Evolutionary conservation across 2,797 vertebrate genomes (phyloP).

Genomic region (Sebastes paucispinis): DNA sequence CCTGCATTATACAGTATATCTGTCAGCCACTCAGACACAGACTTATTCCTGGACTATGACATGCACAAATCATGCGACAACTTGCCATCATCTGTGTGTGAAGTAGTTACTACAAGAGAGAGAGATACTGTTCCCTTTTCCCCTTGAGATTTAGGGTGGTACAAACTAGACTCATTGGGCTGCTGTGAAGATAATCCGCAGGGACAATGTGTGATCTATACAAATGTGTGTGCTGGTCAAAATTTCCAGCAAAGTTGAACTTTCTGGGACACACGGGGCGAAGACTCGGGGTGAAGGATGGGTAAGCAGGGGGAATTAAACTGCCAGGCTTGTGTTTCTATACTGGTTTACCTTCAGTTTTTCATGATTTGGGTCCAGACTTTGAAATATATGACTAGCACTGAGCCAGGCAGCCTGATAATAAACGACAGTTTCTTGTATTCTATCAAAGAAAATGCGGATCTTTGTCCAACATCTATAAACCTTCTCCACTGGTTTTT

Average conservation of each 20-base stretch:
- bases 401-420: not conserved
- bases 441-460: constrained; percentile 26
- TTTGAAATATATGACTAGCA: constrained; percentile 22
- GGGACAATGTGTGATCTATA: not conserved
- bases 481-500: not conserved
- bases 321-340: not conserved
- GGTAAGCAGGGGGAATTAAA: not conserved
- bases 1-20: not conserved
- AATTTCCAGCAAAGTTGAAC: not conserved
- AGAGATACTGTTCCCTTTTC: not conserved
- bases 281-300: not conserved
- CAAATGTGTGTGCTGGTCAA: not conserved
- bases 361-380: constrained; percentile 14
- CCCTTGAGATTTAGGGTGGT: not conserved
- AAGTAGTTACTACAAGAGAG: not conserved
- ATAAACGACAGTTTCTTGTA: constrained; percentile 18
- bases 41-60: not conserved
- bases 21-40: not conserved
- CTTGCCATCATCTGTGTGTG: not conserved
- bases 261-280: not conserved
- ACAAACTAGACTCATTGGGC: not conserved
- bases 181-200: not conserved
- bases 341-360: not conserved
- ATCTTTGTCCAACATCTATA: constrained; percentile 22
- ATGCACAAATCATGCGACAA: not conserved